Evolutionary conservation across 2,113 vertebrate genomes (phyloP), one percentile per base, ranked within the genome.

Genomic region (Caracal caracal): DNA sequence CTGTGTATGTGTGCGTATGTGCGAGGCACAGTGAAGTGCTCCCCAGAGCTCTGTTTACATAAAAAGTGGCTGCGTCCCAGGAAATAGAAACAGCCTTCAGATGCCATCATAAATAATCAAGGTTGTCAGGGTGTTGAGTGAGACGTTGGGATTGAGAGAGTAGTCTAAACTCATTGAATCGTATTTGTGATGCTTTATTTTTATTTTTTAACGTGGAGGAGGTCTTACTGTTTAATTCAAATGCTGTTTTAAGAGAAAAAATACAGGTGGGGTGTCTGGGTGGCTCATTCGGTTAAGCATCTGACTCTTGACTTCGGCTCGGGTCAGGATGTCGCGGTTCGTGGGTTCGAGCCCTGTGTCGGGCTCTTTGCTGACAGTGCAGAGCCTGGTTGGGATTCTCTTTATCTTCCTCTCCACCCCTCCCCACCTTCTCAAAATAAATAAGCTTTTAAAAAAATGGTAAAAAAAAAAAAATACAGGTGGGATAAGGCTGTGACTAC

Each of bases 191-290:
- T 35, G 47, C 24, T 76, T 51, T 2, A 26, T 9, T 63, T 78
- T 75, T 61, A 51, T 37, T 16, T 71, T 85, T 59, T 56, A 24
- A 51, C 5, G 24, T 10, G 59, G 65, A 85, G 33, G 71, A 51
- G 30, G 1, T 80, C 65, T 90, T 49, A 59, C 28, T 73, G n/a
- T 51, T 63, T 24, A 56, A 56, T 71, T 63, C 49, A 66, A 75
- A 95, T 68, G n/a, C 12, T 53, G 40, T 56, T 93, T 68, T 28
- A 70, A 85, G 88, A 73, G 70, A 16, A 30, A 6, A 70, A 56
- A 37, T 28, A 4, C 10, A 65, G 28, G 16, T 88, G 88, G 37
- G 37, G 56, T 7, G 20, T 20, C 56, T 22, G 20, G 20, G 56
- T 8, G 56, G 56, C 56, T 59, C 6, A 59, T 20, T 59, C 19